These are phyloP conservation scores for Brassicogethes aeneus DNA, from an alignment of 2,888 invertebrate species.

Conservation along the genomic window DNA sequence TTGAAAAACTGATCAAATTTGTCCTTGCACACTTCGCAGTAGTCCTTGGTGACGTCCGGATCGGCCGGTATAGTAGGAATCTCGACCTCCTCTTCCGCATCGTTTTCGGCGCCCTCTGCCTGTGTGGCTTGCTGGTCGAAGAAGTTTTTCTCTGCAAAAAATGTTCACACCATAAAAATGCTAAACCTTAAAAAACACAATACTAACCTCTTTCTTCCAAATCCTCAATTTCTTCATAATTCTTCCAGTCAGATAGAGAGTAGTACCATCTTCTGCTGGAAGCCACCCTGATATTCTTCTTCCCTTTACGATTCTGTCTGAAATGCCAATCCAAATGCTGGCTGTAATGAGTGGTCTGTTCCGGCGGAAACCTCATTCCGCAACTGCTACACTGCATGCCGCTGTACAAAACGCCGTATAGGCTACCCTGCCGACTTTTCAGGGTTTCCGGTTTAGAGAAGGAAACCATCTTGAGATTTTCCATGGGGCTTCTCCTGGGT, in stretches of 20 bases:
- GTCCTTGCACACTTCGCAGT: conserved; percentile 77
- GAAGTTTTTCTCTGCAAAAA: conserved; percentile 73
- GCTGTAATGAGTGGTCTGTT: conserved; percentile 81
- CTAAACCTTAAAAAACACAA: no score
- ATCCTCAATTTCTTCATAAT: conserved; percentile 90
- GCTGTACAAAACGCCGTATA: conserved; percentile 65
- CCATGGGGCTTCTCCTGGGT: conserved; percentile 14
- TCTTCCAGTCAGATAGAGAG: conserved; percentile 82
- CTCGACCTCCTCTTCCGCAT: conserved; percentile 50
- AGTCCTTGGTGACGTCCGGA: conserved; percentile 52
- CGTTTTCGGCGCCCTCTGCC: conserved; percentile 48
- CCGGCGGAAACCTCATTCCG: conserved; percentile 86
- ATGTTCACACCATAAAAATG: conserved; percentile 6
- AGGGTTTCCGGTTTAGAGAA: conserved; percentile 63
- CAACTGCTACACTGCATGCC: conserved; percentile 97
- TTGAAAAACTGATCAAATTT: conserved; percentile 92
- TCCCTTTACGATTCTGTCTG: conserved; percentile 81
- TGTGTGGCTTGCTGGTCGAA: conserved; percentile 62
- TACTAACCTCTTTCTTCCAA: conserved; percentile 72
- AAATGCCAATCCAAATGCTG: conserved; percentile 99
- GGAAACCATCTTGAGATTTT: background rate
- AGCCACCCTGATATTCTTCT: conserved; percentile 75
- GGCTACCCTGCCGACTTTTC: conserved; percentile 62
- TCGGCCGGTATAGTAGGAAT: conserved; percentile 65
- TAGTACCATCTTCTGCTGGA: conserved; percentile 87